phyloP scores from a whole-genome alignment of 2,113 vertebrate genomes.

The Tretioscincus oriximinensis region DNA sequence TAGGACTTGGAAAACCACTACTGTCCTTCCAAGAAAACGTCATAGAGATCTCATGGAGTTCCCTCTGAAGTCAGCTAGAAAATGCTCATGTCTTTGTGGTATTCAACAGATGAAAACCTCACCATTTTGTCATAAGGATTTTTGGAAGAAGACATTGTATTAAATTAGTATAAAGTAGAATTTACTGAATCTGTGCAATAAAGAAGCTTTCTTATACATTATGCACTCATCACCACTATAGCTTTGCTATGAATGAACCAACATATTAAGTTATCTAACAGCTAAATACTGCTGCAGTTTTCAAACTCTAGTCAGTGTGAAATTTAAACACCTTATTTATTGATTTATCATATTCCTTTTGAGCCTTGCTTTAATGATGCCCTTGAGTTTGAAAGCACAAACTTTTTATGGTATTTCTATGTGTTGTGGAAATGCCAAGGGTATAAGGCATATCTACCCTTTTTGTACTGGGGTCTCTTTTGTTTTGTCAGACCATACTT shows the following conservation, averaged over 20 bases:
- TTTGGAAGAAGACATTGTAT: background rate
- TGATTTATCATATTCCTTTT: conserved; percentile 17
- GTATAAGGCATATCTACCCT: background rate
- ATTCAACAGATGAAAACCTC: too few relatives aligned
- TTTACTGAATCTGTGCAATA: background rate
- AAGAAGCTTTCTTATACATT: background rate
- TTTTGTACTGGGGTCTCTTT: conserved; percentile 15
- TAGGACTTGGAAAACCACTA: too few relatives aligned
- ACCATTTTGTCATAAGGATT: too few relatives aligned
- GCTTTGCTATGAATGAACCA: background rate
- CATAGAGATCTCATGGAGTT: too few relatives aligned
- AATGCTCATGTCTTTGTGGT: too few relatives aligned
- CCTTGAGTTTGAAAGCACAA: background rate
- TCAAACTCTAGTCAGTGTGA: background rate
- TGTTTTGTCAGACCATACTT: conserved; percentile 15
- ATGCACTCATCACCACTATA: background rate
- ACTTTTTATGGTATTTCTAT: background rate
- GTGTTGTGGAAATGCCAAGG: background rate
- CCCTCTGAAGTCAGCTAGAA: too few relatives aligned
- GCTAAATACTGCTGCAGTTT: fast-evolving
- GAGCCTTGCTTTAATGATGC: background rate
- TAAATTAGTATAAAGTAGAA: background rate
- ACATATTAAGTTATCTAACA: background rate
- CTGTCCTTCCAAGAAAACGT: too few relatives aligned
- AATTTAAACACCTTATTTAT: background rate